A percentile compares a stretch with the other conserved stretches of the same genome.
These are phyloP conservation scores for Pteronotus mesoamericanus DNA, from an alignment of 2,797 vertebrate genomes.

Conservation along the genomic window DNA sequence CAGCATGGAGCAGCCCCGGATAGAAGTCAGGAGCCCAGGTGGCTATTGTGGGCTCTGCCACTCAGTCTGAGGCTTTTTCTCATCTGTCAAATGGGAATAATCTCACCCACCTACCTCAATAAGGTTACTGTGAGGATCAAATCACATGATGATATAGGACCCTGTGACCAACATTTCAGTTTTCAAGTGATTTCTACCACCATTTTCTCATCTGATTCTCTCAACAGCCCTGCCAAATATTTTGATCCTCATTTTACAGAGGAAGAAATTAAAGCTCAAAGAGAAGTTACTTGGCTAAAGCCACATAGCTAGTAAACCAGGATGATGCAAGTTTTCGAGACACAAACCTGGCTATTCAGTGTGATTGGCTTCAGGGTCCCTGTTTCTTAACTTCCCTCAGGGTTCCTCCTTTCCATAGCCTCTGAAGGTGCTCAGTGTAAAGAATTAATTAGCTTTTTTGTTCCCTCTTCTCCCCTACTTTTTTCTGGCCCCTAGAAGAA, in stretches of 20 bases:
- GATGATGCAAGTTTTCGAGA: not conserved
- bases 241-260: constrained; percentile 51
- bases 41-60: not conserved
- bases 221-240: constrained; percentile 18
- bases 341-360: constrained; percentile 7
- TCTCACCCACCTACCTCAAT: not conserved
- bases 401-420: not conserved
- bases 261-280: constrained; percentile 29
- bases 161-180: not conserved
- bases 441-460: constrained; percentile 49
- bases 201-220: not conserved
- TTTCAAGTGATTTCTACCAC: not conserved
- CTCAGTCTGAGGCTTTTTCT: constrained; percentile 44
- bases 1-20: constrained; percentile 17
- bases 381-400: constrained; percentile 2
- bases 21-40: constrained; percentile 9
- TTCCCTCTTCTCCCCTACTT: constrained; percentile 57
- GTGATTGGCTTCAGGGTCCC: not conserved
- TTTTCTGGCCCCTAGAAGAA: constrained; percentile 89
- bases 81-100: constrained; percentile 6
- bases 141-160: not conserved
- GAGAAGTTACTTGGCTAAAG: not conserved
- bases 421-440: not conserved
- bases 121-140: constrained; percentile 2
- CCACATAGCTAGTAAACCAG: constrained; percentile 17